These are phyloP conservation scores for Donacobius atricapilla DNA, from an alignment of 2,113 vertebrate genomes.

Conservation along the genomic window DNA sequence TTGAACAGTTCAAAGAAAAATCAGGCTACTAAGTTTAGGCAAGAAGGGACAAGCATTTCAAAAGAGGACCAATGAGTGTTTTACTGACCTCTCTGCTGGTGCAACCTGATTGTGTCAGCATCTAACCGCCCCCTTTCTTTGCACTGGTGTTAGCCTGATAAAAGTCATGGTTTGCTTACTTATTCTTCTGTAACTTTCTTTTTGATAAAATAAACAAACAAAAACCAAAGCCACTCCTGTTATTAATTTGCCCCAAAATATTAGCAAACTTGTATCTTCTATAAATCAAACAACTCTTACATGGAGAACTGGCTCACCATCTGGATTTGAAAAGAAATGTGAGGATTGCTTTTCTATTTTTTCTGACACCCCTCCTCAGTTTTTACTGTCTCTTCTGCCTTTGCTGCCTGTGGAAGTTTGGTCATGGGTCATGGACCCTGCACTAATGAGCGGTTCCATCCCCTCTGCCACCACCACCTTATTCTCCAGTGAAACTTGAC, in stretches of 20 bases:
- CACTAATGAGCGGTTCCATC: not conserved
- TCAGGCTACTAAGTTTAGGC: not conserved
- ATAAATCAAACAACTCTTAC: not conserved
- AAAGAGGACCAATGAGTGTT: accelerated
- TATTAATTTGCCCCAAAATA: not conserved
- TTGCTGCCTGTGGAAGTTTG: not conserved
- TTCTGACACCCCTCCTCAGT: not conserved
- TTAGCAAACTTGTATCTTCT: not conserved
- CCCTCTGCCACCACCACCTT: not conserved
- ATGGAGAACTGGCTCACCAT: not conserved
- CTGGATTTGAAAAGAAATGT: not conserved
- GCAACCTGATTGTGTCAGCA: not conserved
- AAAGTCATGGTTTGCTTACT: not conserved
- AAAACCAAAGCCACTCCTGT: not conserved
- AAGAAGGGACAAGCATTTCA: not conserved
- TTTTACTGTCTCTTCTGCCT: not conserved
- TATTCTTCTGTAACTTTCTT: not conserved
- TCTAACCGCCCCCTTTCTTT: not conserved
- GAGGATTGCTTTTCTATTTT: not conserved
- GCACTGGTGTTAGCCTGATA: not conserved
- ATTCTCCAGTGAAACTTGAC: not conserved
- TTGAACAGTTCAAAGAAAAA: not conserved
- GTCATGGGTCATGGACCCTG: accelerated
- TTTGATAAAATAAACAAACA: not conserved
- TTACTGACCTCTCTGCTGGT: not conserved